Base-by-base conservation (phyloP, 2,113 vertebrate species). In the Nestor notabilis region DNA sequence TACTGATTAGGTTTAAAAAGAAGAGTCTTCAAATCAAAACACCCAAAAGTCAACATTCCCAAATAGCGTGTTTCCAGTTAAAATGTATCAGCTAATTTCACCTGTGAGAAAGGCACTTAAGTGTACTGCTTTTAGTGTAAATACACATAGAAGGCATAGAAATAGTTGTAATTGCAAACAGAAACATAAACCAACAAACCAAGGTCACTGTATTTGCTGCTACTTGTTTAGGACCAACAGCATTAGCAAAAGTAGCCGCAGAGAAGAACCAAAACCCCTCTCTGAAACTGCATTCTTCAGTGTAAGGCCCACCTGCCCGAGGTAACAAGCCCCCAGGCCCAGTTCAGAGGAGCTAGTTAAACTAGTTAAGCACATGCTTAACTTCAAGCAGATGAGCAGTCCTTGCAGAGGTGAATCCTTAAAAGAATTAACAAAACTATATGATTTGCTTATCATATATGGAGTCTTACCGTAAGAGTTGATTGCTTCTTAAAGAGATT, bases 51-150 rank as follows among this genome's bases (percentile, higher is more conserved):
- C 56, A 61, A 69, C 49, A 72, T 41, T 35, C 83, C 74, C 47
- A 78, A 79, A 92, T 47, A 66, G 95, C 68, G 47, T 41, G 53
- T 90, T 94, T 97, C 88, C 72, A 60, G 78, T 83, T 70, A 66
- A 89, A 91, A 90, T 37, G 27, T 65, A 86, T 89, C 71, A 84
- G 84, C 89, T 53, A 79, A 68, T 93, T 95, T 86, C 89, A 70
- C 87, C 96, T 61, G 79, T 90, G 90, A 97, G 94, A 77, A 91
- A 96, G 87, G 84, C 79, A 90, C 95, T 83, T 84, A 70, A 39
- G 78, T 49, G 49, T 84, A 61, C 96, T 96, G 95, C 94, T 95
- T 97, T 92, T 93, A 94, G 92, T 83, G 90, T 90, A 92, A 95
- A 94, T 63, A 90, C 83, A 95, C 50, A 39, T 21, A 94, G 88